A percentile compares a stretch with the other conserved stretches of the same genome.
Conservation (phyloP, 2,888 invertebrate species). For the Apamea sordens region DNA sequence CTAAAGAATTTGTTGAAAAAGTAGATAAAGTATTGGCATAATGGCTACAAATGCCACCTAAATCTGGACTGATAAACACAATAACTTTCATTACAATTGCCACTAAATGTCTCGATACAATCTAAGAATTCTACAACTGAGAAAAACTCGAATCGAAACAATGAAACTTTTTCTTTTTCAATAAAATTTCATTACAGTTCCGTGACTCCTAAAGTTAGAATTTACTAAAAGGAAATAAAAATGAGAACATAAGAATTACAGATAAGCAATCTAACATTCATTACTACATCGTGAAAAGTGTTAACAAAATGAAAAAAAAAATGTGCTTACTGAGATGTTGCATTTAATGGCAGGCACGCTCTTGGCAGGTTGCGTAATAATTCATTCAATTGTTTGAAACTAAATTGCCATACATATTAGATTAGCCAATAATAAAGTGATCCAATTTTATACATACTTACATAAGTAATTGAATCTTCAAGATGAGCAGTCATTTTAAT, state of each 20-base stretch:
- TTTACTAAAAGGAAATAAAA: conserved; percentile 27
- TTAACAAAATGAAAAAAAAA: conserved; percentile 45
- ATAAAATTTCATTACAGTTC: conserved; percentile 20
- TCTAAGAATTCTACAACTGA: conserved; percentile 21
- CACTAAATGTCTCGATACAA: conserved; percentile 25
- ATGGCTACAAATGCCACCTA: conserved; percentile 8
- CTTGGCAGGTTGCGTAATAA: conserved; percentile 49
- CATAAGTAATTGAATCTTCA: conserved; percentile 51
- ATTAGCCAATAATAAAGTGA: conserved; percentile 61
- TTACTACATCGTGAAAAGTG: conserved; percentile 35
- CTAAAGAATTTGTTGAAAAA: neutral
- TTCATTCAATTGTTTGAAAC: conserved; percentile 66
- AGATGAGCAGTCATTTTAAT: conserved; percentile 53
- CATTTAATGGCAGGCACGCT: conserved; percentile 49
- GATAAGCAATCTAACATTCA: conserved; percentile 41
- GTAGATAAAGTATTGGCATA: neutral
- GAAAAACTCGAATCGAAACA: conserved; percentile 15
- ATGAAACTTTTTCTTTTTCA: conserved; percentile 10
- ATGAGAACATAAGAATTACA: conserved; percentile 29
- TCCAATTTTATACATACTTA: conserved; percentile 55
- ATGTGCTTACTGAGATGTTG: conserved; percentile 34
- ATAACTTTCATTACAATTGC: conserved; percentile 25
- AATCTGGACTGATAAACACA: conserved; percentile 8
- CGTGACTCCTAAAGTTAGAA: conserved; percentile 21
- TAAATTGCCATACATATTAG: conserved; percentile 60